Evolutionary conservation across 1,140 invertebrate genomes (phyloP), one percentile per base, ranked within the genome.

Genomic region (Meloidogyne exigua): DNA sequence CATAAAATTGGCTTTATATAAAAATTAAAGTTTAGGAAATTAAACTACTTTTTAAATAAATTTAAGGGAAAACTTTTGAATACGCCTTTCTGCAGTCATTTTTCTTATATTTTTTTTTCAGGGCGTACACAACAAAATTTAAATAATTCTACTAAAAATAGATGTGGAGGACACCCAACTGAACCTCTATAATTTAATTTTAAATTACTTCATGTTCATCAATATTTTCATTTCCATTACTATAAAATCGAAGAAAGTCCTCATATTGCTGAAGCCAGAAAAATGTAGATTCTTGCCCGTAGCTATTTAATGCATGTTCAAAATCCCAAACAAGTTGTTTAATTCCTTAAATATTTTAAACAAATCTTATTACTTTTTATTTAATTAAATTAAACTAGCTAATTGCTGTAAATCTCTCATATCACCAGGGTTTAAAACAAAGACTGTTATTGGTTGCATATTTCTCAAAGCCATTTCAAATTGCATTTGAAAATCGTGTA

Each of bases 391-490:
- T n/a, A n/a, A n/a, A 83, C 82, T 49, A 63, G 85, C 49, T 62
- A 84, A 68, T 62, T 79, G 80, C n/a, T 81, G 77, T 21, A 84
- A 81, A 65, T 84, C 78, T 62, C 86, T 49, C n/a, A 85, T 71
- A 76, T 85, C 84, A 65, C 84, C 84, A 25, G 84, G 84, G 26
- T 81, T 80, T 25, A 88, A 63, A 42, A 85, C 81, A 68, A 85
- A 85, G 18, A 85, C 82, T 23, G 83, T 87, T 42, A 85, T 88
- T 23, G 84, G 84, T 63, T 85, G 86, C 84, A 85, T 85, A 74
- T 87, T 84, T 28, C 77, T 68, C 13, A 85, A 68, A 15, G 84
- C 85, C 12, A 74, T 85, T 68, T 85, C 84, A 72, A 85, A 85
- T 21, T 69, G 71, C 28, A 78, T 44, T 67, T 85, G 84, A 74